Evolutionary conservation across 1,140 invertebrate genomes (phyloP).

Genomic region (Drosophila tani): DNA sequence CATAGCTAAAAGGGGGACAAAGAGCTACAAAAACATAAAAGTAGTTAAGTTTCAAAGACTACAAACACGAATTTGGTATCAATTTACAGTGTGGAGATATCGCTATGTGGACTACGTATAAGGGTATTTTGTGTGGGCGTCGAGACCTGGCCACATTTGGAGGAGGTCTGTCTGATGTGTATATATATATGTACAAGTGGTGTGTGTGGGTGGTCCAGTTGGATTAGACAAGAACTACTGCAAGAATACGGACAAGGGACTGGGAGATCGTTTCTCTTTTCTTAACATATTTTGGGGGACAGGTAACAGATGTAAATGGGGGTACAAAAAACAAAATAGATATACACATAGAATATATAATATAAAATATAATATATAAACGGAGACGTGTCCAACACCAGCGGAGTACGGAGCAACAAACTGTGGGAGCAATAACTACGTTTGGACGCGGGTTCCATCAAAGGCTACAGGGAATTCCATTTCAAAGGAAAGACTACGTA

Average conservation of each 20-base stretch:
- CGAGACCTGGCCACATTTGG: slow-evolving; percentile 43
- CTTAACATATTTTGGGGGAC: slow-evolving; percentile 22
- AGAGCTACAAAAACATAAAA: slow-evolving; percentile 64
- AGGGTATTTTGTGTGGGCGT: slow-evolving; percentile 42
- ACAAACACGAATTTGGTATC: slow-evolving; percentile 56
- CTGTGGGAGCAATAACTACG: slow-evolving; percentile 35
- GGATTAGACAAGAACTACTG: slow-evolving; percentile 78
- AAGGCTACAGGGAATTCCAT: slow-evolving; percentile 53
- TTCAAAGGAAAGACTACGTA: slow-evolving; percentile 24
- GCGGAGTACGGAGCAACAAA: slow-evolving; percentile 15
- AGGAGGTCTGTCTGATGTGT: slow-evolving; percentile 48
- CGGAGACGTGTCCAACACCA: slow-evolving; percentile 70
- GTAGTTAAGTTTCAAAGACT: slow-evolving; percentile 43
- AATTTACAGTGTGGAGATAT: slow-evolving; percentile 56
- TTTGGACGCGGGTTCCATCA: slow-evolving; percentile 44
- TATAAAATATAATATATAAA: slow-evolving; percentile 35
- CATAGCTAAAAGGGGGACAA: slow-evolving; percentile 34
- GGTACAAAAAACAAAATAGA: slow-evolving; percentile 26
- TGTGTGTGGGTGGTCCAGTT: slow-evolving; percentile 44
- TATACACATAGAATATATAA: slow-evolving; percentile 51
- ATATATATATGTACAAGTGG: slow-evolving; percentile 50
- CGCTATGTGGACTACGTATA: slow-evolving; percentile 28
- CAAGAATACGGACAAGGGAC: slow-evolving; percentile 44
- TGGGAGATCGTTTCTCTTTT: slow-evolving; percentile 14
- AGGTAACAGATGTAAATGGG: slow-evolving; percentile 53